Evolutionary conservation across 2,888 invertebrate species (phyloP).

Genomic region (Meta bourneti): DNA sequence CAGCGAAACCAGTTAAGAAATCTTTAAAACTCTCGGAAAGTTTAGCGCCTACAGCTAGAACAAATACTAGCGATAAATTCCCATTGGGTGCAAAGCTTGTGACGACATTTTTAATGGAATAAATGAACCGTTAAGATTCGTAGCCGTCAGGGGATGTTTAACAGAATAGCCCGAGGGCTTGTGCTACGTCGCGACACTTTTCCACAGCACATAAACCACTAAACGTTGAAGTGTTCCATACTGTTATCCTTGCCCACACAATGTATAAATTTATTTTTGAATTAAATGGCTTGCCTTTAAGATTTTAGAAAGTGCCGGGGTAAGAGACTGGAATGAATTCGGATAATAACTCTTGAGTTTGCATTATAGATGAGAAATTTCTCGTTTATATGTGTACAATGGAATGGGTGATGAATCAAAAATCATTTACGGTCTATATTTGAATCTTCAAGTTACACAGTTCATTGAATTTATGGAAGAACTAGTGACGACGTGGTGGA

Average conservation of each 20-base stretch:
- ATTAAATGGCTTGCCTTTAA: slow-evolving; percentile 31
- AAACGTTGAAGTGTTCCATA: slow-evolving; percentile 24
- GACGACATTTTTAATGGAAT: slow-evolving; percentile 69
- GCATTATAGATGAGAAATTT: not conserved
- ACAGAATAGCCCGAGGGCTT: slow-evolving; percentile 7
- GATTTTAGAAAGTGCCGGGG: not conserved
- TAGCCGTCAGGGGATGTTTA: slow-evolving; percentile 43
- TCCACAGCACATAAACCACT: slow-evolving; percentile 1
- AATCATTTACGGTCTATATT: not conserved
- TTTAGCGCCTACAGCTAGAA: slow-evolving; percentile 63
- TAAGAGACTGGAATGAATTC: not conserved
- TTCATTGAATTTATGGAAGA: not conserved
- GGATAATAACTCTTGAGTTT: slow-evolving; percentile 8
- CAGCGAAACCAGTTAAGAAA: slow-evolving; percentile 49
- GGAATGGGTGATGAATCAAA: not conserved
- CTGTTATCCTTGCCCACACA: slow-evolving; percentile 1
- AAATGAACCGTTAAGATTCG: slow-evolving; percentile 67
- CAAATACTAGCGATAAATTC: slow-evolving; percentile 62
- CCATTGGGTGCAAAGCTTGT: slow-evolving; percentile 33
- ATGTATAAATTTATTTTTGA: slow-evolving; percentile 19
- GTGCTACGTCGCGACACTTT: slow-evolving; percentile 8
- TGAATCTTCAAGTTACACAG: not conserved
- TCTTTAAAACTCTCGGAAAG: slow-evolving; percentile 66
- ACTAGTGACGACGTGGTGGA: too few species aligned
- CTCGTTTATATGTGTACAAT: not conserved